These are phyloP conservation scores for Percopsis transmontana DNA, from an alignment of 2,113 vertebrate genomes.

Conservation along the genomic window DNA sequence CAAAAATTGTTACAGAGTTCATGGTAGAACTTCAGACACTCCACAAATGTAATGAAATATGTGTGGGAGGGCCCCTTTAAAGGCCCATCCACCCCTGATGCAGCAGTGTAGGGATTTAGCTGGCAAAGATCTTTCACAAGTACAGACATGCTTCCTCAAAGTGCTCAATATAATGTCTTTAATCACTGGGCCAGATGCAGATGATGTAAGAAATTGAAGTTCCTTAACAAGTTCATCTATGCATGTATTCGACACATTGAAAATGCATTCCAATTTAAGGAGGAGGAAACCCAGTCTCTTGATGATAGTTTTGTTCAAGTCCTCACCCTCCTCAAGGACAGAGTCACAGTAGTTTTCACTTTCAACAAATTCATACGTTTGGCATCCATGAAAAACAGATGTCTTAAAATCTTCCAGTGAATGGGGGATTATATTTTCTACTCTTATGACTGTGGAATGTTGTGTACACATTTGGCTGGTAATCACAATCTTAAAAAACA, in stretches of 20 bases:
- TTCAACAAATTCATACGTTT: slow-evolving; percentile 11
- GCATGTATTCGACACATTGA: slow-evolving; percentile 46
- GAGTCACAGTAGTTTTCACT: slow-evolving; percentile 17
- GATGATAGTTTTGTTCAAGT: slow-evolving; percentile 27
- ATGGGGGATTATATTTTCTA: slow-evolving; percentile 46
- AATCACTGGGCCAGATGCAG: background rate
- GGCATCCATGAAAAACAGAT: slow-evolving; percentile 25
- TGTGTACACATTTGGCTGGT: slow-evolving; percentile 28
- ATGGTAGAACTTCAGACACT: too few species aligned
- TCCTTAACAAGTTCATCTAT: slow-evolving; percentile 44
- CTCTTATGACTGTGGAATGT: slow-evolving; percentile 38
- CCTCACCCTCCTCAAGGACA: slow-evolving; percentile 37
- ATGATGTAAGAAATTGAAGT: slow-evolving; percentile 11
- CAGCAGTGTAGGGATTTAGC: too few species aligned
- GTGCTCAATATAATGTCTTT: background rate
- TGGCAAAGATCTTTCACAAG: too few species aligned
- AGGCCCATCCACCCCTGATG: background rate
- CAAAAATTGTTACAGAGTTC: too few species aligned
- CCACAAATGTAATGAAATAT: too few species aligned
- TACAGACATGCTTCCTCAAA: too few species aligned
- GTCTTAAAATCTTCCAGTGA: slow-evolving; percentile 44
- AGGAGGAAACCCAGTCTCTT: slow-evolving; percentile 31
- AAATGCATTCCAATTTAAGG: slow-evolving; percentile 51
- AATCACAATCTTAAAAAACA: slow-evolving; percentile 35
- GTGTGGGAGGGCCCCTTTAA: too few species aligned